Percentiles rank a stretch among this genome's conserved stretches.
These are phyloP conservation scores for Peromyscus aztecus DNA, from an alignment of 2,797 vertebrate genomes.

Conservation along the genomic window DNA sequence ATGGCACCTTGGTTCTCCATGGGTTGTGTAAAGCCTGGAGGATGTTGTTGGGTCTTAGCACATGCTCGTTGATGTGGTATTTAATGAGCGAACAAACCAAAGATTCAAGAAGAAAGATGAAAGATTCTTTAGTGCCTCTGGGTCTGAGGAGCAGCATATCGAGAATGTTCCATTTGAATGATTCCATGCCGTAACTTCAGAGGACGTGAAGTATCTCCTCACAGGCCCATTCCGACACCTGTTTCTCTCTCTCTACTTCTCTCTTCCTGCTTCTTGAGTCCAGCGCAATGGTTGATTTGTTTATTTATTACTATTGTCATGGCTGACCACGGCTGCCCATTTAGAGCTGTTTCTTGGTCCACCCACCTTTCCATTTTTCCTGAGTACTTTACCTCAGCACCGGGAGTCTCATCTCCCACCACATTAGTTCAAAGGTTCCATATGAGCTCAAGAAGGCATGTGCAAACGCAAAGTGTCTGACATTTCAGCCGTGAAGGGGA, in stretches of 20 bases:
- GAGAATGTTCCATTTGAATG: neutral
- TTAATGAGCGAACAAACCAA: constrained; percentile 7
- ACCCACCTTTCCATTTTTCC: neutral
- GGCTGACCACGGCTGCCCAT: neutral
- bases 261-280: neutral
- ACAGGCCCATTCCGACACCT: neutral
- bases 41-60: neutral
- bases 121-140: neutral
- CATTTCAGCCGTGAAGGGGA: constrained; percentile 15
- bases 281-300: neutral
- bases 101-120: neutral
- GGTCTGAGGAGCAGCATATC: neutral
- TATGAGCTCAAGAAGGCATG: neutral
- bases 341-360: neutral
- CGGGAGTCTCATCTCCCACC: neutral
- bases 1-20: neutral
- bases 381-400: neutral
- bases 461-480: constrained; percentile 42
- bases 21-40: neutral
- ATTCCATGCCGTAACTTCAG: neutral
- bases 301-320: neutral
- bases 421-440: neutral
- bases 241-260: neutral
- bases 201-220: neutral
- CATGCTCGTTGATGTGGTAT: neutral